Evolutionary conservation across 2,113 vertebrate species (phyloP), one percentile per base, ranked within the genome.

Genomic region (Lepidothrix coronata): DNA sequence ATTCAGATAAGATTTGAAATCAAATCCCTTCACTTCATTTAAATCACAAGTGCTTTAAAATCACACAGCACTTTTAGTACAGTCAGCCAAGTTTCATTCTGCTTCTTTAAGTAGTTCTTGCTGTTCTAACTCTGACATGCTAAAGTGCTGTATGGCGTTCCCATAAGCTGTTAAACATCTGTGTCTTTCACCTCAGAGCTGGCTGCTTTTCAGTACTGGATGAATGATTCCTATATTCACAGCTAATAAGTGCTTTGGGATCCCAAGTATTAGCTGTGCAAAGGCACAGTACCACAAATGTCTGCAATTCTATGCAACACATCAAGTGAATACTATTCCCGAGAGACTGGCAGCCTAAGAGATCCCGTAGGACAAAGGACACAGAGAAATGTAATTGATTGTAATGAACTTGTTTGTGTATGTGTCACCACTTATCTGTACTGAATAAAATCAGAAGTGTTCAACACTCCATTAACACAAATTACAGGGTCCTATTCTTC

Each of bases 401-500:
- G 76, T 92, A 96, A 94, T 96, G 93, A 97, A 96, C 89, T 95
- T 97, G 91, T 95, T 93, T 97, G 85, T 96, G 52, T 93, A 76
- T 94, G 68, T 96, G 95, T 96, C 91, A 96, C 86, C 66, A 51
- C 93, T 97, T 94, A 85, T 94, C 92, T 96, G 88, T 84, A 3
- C 91, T 95, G 96, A 94, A 94, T 95, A 93, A 94, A 95, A 93
- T 93, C 86, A 93, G 92, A 91, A 96, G 83, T 89, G 94, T 92
- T 96, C 94, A 96, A 93, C 95, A 95, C 88, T 94, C 92, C 94
- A 97, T 96, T 96, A 96, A 96, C 66, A 87, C 86, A 96, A 95
- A 96, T 96, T 96, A 86, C 67, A 94, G 93, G 91, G 86, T 95
- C 91, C 83, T 85, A 16, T 81, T 94, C 88, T 94, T 94, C 54